Conservation (phyloP, 2,113 vertebrate genomes). For the Spheniscus mendiculus region DNA sequence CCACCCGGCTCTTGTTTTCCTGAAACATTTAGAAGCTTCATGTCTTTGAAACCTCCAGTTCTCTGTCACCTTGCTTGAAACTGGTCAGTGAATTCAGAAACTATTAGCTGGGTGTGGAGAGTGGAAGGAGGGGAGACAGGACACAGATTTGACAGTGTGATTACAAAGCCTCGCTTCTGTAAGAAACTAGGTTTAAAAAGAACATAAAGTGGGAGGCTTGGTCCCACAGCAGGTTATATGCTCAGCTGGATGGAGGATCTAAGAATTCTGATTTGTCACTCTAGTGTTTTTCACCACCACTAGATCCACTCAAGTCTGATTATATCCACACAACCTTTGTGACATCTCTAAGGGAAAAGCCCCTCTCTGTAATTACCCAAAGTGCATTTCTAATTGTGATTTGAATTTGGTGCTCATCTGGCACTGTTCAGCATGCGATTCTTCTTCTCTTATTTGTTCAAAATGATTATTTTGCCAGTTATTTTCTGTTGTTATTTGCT, state of each 20-base stretch:
- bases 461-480: background rate
- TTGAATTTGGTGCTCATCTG: background rate
- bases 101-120: background rate
- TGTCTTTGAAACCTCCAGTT: background rate
- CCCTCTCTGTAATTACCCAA: slow-evolving; percentile 5
- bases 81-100: background rate
- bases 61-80: background rate
- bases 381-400: background rate
- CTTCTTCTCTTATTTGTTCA: background rate
- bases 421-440: background rate
- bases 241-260: background rate
- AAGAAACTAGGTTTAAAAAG: background rate
- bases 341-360: background rate
- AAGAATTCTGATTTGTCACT: background rate
- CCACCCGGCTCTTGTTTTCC: background rate
- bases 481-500: background rate
- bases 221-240: background rate
- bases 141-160: background rate
- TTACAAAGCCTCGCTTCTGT: background rate
- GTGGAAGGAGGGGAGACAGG: background rate
- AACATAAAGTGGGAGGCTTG: background rate
- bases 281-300: background rate
- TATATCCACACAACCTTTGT: background rate
- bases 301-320: background rate
- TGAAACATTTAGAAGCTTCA: background rate